A percentile compares a stretch with the other conserved stretches of the same genome.
phyloP scores from a whole-genome alignment of 2,113 vertebrate species.

The Solea solea region DNA sequence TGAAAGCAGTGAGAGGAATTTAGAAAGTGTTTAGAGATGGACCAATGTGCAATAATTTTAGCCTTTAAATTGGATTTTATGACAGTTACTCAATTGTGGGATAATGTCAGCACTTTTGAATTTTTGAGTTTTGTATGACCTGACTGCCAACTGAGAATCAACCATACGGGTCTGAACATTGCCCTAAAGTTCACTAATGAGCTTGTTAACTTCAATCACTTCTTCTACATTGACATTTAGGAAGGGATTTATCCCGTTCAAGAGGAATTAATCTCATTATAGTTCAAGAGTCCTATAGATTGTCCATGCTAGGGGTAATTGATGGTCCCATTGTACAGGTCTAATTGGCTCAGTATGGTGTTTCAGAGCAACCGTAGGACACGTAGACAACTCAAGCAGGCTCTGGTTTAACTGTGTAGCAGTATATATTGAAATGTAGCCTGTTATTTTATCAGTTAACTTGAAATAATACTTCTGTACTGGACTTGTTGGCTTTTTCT shows the following conservation, averaged over 20 bases:
- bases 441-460: no score
- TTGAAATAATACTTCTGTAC: no score
- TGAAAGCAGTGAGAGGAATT: neutral
- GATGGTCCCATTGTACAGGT: slow-evolving; percentile 59
- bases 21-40: neutral
- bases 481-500: no score
- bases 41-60: neutral
- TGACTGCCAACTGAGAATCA: slow-evolving; percentile 48
- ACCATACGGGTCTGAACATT: slow-evolving; percentile 38
- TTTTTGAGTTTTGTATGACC: neutral
- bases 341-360: slow-evolving; percentile 64
- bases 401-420: neutral
- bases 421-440: no score
- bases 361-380: slow-evolving; percentile 23
- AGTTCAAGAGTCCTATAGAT: slow-evolving; percentile 64
- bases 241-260: slow-evolving; percentile 61
- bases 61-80: neutral
- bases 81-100: neutral
- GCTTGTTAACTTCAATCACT: slow-evolving; percentile 74
- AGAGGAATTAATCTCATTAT: slow-evolving; percentile 70
- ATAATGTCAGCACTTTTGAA: neutral
- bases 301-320: slow-evolving; percentile 57
- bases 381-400: no score
- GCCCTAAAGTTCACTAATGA: slow-evolving; percentile 70
- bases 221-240: slow-evolving; percentile 50